A percentile compares a stretch with the other conserved stretches of the same genome.
These are phyloP conservation scores for Erpornis zantholeuca DNA, from an alignment of 2,113 vertebrate genomes.

Conservation along the genomic window DNA sequence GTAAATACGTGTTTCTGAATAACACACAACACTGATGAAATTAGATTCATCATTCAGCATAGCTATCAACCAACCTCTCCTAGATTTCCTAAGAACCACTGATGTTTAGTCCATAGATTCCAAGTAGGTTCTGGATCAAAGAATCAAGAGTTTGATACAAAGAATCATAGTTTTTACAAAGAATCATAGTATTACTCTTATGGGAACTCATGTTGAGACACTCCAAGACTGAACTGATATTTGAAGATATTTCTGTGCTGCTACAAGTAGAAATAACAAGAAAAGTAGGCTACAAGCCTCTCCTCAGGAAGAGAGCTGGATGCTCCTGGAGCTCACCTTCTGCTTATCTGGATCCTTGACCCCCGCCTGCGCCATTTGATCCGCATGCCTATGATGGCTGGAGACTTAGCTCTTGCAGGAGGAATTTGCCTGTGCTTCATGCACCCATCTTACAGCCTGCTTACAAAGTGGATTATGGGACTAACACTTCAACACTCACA, in stretches of 20 bases:
- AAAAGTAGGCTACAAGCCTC: background rate
- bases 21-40: background rate
- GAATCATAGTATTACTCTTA: background rate
- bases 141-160: background rate
- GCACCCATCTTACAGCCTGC: slow-evolving; percentile 54
- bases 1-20: background rate
- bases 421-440: slow-evolving; percentile 70
- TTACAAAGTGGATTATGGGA: slow-evolving; percentile 70
- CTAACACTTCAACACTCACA: slow-evolving; percentile 79
- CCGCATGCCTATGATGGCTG: background rate
- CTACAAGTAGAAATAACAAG: background rate
- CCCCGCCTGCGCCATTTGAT: slow-evolving; percentile 67
- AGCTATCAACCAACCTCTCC: too few species aligned
- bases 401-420: slow-evolving; percentile 46
- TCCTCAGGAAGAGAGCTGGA: background rate
- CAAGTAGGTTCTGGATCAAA: background rate
- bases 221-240: slow-evolving; percentile 7
- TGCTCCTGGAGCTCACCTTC: slow-evolving; percentile 1
- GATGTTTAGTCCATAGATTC: background rate
- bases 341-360: slow-evolving; percentile 71
- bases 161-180: background rate
- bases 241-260: slow-evolving; percentile 6
- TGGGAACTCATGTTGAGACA: background rate
- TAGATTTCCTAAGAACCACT: background rate
- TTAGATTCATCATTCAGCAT: background rate